Conservation (phyloP, 2,113 vertebrate genomes). For the Pao palembangensis region DNA sequence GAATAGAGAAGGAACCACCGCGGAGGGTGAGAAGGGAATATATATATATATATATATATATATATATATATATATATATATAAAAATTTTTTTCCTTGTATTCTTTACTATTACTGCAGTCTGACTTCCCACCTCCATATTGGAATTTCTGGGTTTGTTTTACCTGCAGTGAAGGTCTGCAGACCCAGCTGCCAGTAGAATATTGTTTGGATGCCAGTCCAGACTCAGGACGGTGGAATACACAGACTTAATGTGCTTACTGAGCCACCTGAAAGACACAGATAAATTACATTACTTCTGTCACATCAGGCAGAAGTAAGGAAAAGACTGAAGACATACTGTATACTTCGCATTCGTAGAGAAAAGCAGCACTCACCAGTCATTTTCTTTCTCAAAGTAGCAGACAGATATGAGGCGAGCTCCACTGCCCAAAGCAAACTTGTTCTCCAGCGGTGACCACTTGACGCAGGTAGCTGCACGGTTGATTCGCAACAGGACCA, state of each 20-base stretch:
- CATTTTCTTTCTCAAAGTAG: constrained; percentile 82
- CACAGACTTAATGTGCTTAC: constrained; percentile 81
- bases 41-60: no score
- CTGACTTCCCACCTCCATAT: background rate
- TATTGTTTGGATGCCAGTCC: constrained; percentile 81
- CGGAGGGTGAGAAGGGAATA: no score
- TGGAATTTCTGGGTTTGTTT: background rate
- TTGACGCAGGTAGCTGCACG: constrained; percentile 80
- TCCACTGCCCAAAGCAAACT: constrained; percentile 79
- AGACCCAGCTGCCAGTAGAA: constrained; percentile 77
- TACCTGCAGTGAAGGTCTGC: constrained; percentile 80
- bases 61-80: no score
- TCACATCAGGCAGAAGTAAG: no score
- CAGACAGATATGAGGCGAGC: constrained; percentile 79
- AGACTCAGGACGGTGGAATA: constrained; percentile 77
- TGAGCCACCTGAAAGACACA: constrained; percentile 74
- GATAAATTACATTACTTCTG: no score
- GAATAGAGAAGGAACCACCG: no score
- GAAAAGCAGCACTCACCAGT: constrained; percentile 69
- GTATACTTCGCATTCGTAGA: background rate
- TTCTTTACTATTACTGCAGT: no score
- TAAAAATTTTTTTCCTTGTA: no score
- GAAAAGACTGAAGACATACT: no score
- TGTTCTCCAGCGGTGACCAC: constrained; percentile 81
- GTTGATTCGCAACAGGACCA: constrained; percentile 80